Evolutionary conservation across 2,888 invertebrate species (phyloP), one percentile per base, ranked within the genome.

Genomic region (Cheilosia impressa): DNA sequence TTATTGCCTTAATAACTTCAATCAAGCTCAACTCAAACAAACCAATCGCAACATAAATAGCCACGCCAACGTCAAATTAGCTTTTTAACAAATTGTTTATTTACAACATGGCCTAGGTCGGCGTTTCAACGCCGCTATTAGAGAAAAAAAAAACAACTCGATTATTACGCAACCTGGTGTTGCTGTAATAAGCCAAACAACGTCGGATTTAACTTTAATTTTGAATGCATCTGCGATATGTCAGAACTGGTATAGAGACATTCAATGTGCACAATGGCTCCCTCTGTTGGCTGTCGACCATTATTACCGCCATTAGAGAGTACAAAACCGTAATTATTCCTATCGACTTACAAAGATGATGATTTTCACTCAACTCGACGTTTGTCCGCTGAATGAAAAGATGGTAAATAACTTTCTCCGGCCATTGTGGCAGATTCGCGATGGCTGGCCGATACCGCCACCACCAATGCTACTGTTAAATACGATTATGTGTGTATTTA

Each of bases 331-430:
- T 78, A 78, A 66, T 62, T 78, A 72, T 60, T 60, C n/a, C n/a
- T 43, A 3, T 60, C 52, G 58, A 65, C 63, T 76, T 38, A 45
- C 47, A 57, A 68, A 60, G 68, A 75, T 43, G 31, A 82, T 83
- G 72, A 68, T 78, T 83, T 83, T 78, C 78, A 66, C 78, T 34
- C 7, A 77, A 31, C 19, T 22, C 45, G 24, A 62, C 45, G 43
- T 24, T 58, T 43, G 47, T 17, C 17, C 41, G 41, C 19, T 55
- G 43, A 60, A 58, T 69, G 62, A 50, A 71, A 77, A 71, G 58
- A 71, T 57, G 62, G 71, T 72, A 78, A 72, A 83, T 83, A 78
- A 83, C 82, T 83, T 83, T 83, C 82, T 60, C 82, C 66, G 17
- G 60, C 41, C 50, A 60, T 78, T 83, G 72, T 68, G 62, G 78